Percentiles rank a stretch among this genome's conserved stretches.
Conservation (phyloP, 2,797 vertebrate genomes). For the Botia almorhae region DNA sequence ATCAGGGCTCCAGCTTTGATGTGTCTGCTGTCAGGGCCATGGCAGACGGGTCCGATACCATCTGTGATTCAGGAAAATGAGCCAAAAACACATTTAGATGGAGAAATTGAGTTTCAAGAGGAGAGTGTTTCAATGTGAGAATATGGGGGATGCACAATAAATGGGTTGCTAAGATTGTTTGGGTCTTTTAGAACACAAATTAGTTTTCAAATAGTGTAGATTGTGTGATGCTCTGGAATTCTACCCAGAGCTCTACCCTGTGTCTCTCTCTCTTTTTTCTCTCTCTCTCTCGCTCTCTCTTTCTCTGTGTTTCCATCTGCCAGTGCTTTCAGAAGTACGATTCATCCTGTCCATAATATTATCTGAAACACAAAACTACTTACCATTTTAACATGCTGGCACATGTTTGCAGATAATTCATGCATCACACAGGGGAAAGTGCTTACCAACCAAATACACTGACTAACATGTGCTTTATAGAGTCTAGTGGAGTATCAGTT, state of each 20-base stretch:
- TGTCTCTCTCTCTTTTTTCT: too few relatives aligned
- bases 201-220: constrained; percentile 5
- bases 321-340: constrained; percentile 6
- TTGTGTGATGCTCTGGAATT: constrained; percentile 20
- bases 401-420: constrained; percentile 15
- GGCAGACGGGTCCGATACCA: constrained; percentile 22
- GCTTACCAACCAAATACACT: neutral
- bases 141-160: constrained; percentile 12
- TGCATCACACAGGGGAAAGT: neutral
- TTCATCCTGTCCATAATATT: constrained; percentile 27
- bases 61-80: constrained; percentile 25
- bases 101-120: constrained; percentile 18
- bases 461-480: neutral
- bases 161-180: constrained; percentile 30
- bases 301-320: neutral
- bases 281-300: constrained; percentile 8
- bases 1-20: constrained; percentile 34
- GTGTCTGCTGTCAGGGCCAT: constrained; percentile 6
- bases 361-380: constrained; percentile 9
- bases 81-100: constrained; percentile 39
- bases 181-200: constrained; percentile 23
- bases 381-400: too few relatives aligned
- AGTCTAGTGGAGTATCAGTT: neutral
- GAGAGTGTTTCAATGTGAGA: constrained; percentile 13
- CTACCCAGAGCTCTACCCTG: too few relatives aligned